These are phyloP conservation scores for Motacilla alba DNA, from an alignment of 2,113 vertebrate species.

Conservation along the genomic window DNA sequence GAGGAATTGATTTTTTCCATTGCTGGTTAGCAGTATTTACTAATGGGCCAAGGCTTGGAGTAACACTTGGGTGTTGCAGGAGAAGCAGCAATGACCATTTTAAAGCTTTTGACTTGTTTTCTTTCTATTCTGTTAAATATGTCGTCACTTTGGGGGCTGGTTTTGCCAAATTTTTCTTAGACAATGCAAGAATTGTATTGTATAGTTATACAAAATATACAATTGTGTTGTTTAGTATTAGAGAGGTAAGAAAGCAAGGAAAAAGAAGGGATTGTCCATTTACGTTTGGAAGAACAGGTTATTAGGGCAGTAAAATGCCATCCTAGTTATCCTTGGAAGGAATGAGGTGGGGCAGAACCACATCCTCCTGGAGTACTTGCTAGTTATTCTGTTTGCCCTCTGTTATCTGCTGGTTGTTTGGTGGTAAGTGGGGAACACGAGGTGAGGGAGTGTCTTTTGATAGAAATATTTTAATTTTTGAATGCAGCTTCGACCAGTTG, in stretches of 20 bases:
- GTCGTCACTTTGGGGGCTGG: not conserved
- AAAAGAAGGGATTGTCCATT: not conserved
- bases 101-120: not conserved
- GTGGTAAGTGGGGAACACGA: not conserved
- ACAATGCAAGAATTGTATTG: not conserved
- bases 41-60: not conserved
- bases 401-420: not conserved
- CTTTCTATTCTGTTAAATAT: not conserved
- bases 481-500: not conserved
- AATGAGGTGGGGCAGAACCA: not conserved
- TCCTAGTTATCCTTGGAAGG: not conserved
- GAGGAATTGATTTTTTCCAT: not conserved
- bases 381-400: not conserved
- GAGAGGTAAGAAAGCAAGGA: not conserved
- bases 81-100: not conserved
- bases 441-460: not conserved
- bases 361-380: not conserved
- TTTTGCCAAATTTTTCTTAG: not conserved
- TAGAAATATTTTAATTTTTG: not conserved
- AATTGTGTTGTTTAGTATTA: not conserved
- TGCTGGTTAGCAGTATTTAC: not conserved
- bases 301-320: not conserved
- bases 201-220: too few species aligned
- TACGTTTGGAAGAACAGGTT: not conserved
- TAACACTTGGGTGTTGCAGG: not conserved